Evolutionary conservation across 2,888 invertebrate species (phyloP), one percentile per base, ranked within the genome.

Genomic region (Pristionchus maxplancki): DNA sequence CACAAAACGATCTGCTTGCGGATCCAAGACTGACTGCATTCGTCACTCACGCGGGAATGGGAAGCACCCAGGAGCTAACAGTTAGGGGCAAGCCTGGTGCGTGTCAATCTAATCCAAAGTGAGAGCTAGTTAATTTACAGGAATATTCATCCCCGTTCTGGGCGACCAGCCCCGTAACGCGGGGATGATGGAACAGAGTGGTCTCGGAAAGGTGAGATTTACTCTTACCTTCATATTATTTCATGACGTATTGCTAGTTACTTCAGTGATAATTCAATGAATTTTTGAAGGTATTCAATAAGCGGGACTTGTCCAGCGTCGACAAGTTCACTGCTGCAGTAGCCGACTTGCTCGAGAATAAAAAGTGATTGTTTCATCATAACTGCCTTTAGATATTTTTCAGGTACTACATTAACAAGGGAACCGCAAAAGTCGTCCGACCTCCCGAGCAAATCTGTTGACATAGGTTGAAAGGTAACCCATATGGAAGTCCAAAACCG

Each of bases 1-100:
- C 85, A 9, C 85, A 85, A 44, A 85, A 85, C 50, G 84, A 84
- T 24, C 37, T 84, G n/a, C 67, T 85, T 4, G 67, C 64, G 1
- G 40, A 83, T 24, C 44, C 40, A 1, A 1, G 64, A 67, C 15
- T 67, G 28, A 34, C 31, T 5, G 64, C 64, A 0, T 67, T 67
- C 17, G 31, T 67, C 31, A 67, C 64, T 2, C 64, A 67, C 34
- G 64, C 31, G 15, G 64, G 34, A 67, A 67, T 67, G 64, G 64
- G 64, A 13, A 67, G 64, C 64, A 67, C 34, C 1, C 64, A 67
- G 64, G 64, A 67, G 31, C 13, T 34, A 6, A 15, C 34, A 6
- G 31, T 28, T 28, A 67, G 31, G 6, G 64, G 64, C 64, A 67
- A 67, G 31, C 64, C 64, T 0, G 64, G 64, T 67, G 11, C n/a